phyloP scores from a whole-genome alignment of 2,113 vertebrate species.

The Struthio camelus region DNA sequence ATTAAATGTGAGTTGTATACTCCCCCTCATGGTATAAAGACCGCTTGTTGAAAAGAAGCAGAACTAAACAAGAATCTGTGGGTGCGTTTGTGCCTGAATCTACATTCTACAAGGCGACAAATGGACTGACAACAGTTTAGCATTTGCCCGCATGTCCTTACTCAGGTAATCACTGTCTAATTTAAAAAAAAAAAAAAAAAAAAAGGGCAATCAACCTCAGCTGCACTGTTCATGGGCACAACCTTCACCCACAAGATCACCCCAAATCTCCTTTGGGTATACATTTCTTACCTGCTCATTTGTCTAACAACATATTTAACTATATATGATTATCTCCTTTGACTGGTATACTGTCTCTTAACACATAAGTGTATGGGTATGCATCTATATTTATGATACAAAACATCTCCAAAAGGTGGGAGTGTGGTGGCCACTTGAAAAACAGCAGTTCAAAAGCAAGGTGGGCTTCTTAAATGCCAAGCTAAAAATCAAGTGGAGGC shows the following conservation, averaged over 20 bases:
- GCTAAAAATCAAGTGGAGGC: background rate
- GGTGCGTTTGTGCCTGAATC: background rate
- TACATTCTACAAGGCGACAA: background rate
- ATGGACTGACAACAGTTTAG: background rate
- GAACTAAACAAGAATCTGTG: background rate
- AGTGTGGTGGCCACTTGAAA: background rate
- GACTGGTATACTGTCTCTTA: background rate
- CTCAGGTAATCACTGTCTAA: background rate
- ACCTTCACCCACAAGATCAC: background rate
- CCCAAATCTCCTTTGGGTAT: background rate
- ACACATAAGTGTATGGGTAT: background rate
- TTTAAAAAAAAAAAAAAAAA: background rate
- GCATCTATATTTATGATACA: background rate
- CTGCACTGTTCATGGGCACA: background rate
- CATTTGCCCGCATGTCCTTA: background rate
- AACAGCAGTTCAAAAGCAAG: slow-evolving; percentile 9
- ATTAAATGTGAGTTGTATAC: background rate
- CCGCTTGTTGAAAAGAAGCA: background rate
- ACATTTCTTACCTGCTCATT: background rate
- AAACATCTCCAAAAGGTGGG: slow-evolving; percentile 30
- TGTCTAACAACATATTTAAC: background rate
- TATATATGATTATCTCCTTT: background rate
- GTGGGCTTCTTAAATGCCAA: slow-evolving; percentile 30
- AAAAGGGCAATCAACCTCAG: background rate
- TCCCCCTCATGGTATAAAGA: background rate